A percentile compares a stretch with the other conserved stretches of the same genome.
phyloP scores from a whole-genome alignment of 64 coral and sea anemone species.

The Montipora efflorescens region DNA sequence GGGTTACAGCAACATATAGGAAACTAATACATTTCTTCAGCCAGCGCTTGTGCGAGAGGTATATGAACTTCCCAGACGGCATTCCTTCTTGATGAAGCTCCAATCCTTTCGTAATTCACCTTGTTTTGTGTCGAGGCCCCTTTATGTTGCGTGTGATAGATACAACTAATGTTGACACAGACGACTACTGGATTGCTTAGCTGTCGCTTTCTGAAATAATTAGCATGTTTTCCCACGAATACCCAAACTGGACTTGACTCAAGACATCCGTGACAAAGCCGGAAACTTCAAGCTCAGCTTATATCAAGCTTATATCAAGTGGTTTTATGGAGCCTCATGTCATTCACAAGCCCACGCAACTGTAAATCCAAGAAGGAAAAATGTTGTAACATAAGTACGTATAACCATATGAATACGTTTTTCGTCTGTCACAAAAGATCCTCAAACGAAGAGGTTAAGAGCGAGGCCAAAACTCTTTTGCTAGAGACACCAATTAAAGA shows the following conservation, averaged over 20 bases:
- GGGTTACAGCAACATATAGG: background rate
- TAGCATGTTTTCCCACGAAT: constrained; percentile 20
- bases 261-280: background rate
- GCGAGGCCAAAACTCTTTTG: background rate
- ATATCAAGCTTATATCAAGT: background rate
- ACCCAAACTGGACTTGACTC: background rate
- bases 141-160: background rate
- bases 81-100: background rate
- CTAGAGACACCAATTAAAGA: background rate
- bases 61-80: background rate
- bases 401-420: background rate
- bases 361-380: background rate
- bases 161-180: background rate
- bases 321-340: background rate
- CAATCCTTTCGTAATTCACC: too few species aligned
- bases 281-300: background rate
- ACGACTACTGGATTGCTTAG: constrained; percentile 31
- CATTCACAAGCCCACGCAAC: too few species aligned
- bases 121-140: background rate
- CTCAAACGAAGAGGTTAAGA: background rate
- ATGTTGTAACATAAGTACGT: too few species aligned
- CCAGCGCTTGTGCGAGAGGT: background rate
- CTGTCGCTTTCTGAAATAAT: background rate
- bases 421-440: background rate
- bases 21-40: background rate